Conservation (phyloP, 2,888 invertebrate genomes). For the Drosophila pegasa region DNA sequence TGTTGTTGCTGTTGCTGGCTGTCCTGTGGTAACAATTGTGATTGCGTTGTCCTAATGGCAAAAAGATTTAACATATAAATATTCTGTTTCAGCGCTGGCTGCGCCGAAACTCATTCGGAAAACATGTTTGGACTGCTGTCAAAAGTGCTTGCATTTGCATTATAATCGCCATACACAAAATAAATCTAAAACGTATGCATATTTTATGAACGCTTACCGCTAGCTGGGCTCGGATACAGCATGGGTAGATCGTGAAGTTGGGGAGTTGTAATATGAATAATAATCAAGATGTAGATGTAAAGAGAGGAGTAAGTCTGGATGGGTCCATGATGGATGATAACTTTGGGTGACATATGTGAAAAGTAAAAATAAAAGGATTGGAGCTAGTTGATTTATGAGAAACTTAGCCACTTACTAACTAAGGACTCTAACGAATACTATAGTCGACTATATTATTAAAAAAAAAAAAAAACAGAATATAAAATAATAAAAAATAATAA, state of each 20-base stretch:
- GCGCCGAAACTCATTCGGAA: constrained; percentile 32
- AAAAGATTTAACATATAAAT: constrained; percentile 76
- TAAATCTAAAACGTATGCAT: constrained; percentile 72
- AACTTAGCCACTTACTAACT: too few relatives aligned
- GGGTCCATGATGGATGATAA: not conserved
- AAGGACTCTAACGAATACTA: too few relatives aligned
- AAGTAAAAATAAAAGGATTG: too few relatives aligned
- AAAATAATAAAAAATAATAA: too few relatives aligned
- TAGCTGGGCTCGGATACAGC: not conserved
- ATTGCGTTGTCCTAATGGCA: constrained; percentile 53
- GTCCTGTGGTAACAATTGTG: constrained; percentile 45
- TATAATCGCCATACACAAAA: constrained; percentile 69
- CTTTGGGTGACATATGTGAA: too few relatives aligned
- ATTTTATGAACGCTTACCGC: constrained; percentile 57
- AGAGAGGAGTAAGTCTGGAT: too few relatives aligned
- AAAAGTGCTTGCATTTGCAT: constrained; percentile 75
- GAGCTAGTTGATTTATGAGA: too few relatives aligned
- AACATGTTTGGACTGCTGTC: constrained; percentile 64
- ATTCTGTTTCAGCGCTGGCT: constrained; percentile 39
- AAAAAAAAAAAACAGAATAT: too few relatives aligned
- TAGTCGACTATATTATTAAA: too few relatives aligned
- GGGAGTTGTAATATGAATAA: not conserved
- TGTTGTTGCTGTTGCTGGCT: not conserved
- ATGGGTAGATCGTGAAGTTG: constrained; percentile 21
- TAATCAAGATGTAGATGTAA: too few relatives aligned